Conservation (phyloP, 2,113 vertebrate species). For the Notechis scutatus region DNA sequence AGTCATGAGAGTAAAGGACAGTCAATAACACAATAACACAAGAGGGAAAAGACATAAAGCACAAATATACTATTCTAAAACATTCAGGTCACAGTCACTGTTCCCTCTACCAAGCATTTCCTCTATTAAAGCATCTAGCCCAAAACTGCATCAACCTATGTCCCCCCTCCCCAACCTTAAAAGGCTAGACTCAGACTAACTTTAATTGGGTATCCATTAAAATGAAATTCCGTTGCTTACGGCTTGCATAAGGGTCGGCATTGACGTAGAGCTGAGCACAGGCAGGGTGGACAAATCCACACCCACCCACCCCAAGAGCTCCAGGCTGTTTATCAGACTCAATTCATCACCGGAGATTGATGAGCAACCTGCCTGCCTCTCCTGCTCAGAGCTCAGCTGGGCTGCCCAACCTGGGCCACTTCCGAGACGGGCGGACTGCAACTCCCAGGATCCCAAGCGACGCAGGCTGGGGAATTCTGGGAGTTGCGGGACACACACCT, state of each 20-base stretch:
- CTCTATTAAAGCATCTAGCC: background rate
- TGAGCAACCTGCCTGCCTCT: rapidly evolving
- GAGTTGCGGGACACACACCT: background rate
- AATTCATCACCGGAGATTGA: rapidly evolving
- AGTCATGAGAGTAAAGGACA: background rate
- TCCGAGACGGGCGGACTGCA: background rate
- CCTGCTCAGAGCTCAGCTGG: background rate
- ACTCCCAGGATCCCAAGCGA: background rate
- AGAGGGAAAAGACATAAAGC: background rate
- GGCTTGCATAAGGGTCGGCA: background rate
- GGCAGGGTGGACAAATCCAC: background rate
- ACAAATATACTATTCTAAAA: background rate
- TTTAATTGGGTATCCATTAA: too few species aligned
- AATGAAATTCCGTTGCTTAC: too few species aligned
- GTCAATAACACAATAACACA: background rate
- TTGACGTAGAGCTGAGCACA: background rate
- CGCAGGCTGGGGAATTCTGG: background rate
- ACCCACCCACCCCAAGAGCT: background rate
- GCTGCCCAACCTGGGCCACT: background rate
- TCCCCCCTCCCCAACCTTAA: too few species aligned
- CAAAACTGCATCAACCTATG: background rate
- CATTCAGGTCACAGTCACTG: background rate
- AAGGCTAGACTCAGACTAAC: background rate
- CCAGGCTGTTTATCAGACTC: background rate
- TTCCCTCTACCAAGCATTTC: background rate